phyloP scores from a whole-genome alignment of 2,888 invertebrate genomes.

The Colletes collaris region DNA sequence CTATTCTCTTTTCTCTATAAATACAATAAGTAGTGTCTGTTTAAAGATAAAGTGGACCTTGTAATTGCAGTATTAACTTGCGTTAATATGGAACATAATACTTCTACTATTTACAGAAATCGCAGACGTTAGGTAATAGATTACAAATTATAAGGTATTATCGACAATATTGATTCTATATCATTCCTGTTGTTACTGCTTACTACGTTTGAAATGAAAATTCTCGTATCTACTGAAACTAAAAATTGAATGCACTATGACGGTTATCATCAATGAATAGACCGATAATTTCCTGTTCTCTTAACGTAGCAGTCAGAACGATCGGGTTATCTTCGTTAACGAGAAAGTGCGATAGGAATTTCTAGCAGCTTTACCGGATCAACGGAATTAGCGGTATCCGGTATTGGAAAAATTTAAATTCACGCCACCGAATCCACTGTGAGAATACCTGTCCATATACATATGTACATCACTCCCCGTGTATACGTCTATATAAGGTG shows the following conservation, averaged over 20 bases:
- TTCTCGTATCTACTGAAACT: background rate
- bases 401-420: constrained; percentile 78
- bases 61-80: too few species aligned
- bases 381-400: constrained; percentile 71
- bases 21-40: too few species aligned
- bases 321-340: constrained; percentile 63
- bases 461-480: constrained; percentile 15
- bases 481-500: constrained; percentile 39
- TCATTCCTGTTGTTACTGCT: too few species aligned
- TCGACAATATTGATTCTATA: too few species aligned
- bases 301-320: constrained; percentile 39
- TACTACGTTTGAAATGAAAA: too few species aligned
- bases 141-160: too few species aligned
- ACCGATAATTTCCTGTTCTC: constrained; percentile 53
- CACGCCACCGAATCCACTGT: constrained; percentile 58
- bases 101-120: too few species aligned
- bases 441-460: constrained; percentile 18
- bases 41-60: too few species aligned
- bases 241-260: constrained; percentile 2
- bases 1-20: too few species aligned
- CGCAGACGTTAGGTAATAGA: too few species aligned
- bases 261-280: constrained; percentile 40
- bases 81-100: too few species aligned
- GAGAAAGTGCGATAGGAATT: constrained; percentile 58
- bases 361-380: constrained; percentile 66